Base-by-base conservation (phyloP, 1,140 invertebrate species). In the Latrodectus geometricus region DNA sequence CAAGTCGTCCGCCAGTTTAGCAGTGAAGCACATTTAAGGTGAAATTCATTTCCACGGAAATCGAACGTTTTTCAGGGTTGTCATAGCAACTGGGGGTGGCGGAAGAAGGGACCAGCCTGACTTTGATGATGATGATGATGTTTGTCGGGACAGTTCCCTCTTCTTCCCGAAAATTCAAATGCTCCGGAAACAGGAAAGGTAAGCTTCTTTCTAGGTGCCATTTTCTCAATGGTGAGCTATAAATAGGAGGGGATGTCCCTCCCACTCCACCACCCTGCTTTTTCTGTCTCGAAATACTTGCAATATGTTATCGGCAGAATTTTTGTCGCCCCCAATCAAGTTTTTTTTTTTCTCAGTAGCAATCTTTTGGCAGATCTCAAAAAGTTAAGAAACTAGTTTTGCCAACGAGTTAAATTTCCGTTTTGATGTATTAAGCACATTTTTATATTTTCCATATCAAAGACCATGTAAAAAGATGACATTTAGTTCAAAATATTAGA, bases 51-150 rank as follows among this genome's bases (percentile, higher is more conserved):
- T 79, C 77, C 35, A 23, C 23, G 65, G 77, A 61, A 79, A 79
- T 66, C 65, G 54, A 61, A 79, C 61, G 54, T 56, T 79, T 79
- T 79, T 52, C 54, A 69, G 35, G 17, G 77, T 79, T 49, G 1
- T 61, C 77, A 79, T 79, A 61, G 61, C 52, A 79, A 79, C 77
- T 11, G 77, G 49, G 49, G 68, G 54, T 50, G 54, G 17, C 3
- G 54, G 54, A 61, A 61, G 11, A 17, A 61, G 17, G 2, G 54
- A 14, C 35, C 75, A 48, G 77, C 77, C 77, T 79, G 77, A 79
- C 77, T 56, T 79, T 79, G 77, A 79, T 79, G 77, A 69, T 79
- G 77, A 69, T 69, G 68, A 79, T 79, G 77, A 79, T 79, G 77
- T 49, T 66, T 79, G 77, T 66, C 35, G 61, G 61, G 77, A 17